Percentiles rank a stretch among this genome's conserved stretches.
These are phyloP conservation scores for Coleophora flavipennella DNA, from an alignment of 2,888 invertebrate species.

Conservation along the genomic window DNA sequence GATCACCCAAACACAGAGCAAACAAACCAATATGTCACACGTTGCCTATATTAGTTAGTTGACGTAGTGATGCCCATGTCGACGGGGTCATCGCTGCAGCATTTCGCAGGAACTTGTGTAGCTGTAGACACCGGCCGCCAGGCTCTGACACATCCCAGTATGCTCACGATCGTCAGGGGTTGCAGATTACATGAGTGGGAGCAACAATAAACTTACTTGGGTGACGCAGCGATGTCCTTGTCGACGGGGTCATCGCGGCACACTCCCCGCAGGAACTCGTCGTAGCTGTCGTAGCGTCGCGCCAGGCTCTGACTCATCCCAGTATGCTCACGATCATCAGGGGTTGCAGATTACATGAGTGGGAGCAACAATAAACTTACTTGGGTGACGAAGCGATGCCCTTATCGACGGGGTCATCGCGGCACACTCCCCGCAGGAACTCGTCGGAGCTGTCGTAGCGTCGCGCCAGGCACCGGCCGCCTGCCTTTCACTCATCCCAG, in stretches of 20 bases:
- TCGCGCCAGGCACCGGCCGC: constrained; percentile 46
- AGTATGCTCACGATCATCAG: no score
- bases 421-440: constrained; percentile 52
- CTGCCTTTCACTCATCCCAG: no score
- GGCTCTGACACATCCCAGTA: constrained; percentile 59
- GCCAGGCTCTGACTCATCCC: no score
- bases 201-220: constrained; percentile 29
- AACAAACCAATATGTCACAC: no score
- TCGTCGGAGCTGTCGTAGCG: constrained; percentile 46
- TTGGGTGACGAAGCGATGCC: constrained; percentile 29
- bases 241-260: constrained; percentile 36
- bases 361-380: no score
- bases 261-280: constrained; percentile 44
- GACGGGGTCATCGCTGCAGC: constrained; percentile 36
- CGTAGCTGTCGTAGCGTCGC: constrained; percentile 44
- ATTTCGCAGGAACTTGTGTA: constrained; percentile 55
- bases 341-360: no score
- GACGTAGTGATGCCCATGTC: constrained; percentile 43
- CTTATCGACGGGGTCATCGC: constrained; percentile 36
- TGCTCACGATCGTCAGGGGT: constrained; percentile 61
- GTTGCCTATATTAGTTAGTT: constrained; percentile 31
- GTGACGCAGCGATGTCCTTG: constrained; percentile 42
- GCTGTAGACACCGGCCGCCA: constrained; percentile 39
- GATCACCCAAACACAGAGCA: no score
- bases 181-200: no score